phyloP scores from a whole-genome alignment of 2,113 vertebrate species.

The Oceanites oceanicus region DNA sequence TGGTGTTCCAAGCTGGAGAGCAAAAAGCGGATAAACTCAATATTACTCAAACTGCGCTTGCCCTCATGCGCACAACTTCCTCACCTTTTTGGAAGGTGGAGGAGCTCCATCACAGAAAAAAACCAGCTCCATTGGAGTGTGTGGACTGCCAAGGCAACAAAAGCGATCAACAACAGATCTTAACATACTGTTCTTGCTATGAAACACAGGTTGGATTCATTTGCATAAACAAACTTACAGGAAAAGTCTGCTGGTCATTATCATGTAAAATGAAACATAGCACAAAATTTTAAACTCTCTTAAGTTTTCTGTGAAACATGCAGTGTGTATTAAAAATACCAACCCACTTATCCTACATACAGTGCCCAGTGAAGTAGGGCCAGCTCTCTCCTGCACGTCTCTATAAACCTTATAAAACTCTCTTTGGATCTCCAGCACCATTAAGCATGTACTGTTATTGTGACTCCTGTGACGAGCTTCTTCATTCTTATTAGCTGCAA shows the following conservation, averaged over 20 bases:
- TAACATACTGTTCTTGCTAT: neutral
- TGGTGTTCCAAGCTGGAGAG: neutral
- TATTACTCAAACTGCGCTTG: neutral
- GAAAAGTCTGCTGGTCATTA: neutral
- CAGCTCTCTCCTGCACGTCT: accelerated
- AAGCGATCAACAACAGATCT: neutral
- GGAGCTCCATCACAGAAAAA: neutral
- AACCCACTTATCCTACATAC: neutral
- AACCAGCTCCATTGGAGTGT: neutral
- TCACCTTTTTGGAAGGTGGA: neutral
- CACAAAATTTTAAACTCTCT: neutral
- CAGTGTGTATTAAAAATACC: neutral
- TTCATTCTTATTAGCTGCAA: conserved; percentile 32
- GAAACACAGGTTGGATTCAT: neutral
- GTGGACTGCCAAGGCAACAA: neutral
- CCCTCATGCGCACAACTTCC: neutral
- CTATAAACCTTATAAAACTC: neutral
- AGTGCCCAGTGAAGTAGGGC: neutral
- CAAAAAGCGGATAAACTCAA: neutral
- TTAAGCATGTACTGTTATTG: neutral
- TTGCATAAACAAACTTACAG: neutral
- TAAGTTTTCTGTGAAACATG: neutral
- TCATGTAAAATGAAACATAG: neutral
- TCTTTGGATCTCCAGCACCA: neutral
- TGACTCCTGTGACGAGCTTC: neutral